Base-by-base conservation (phyloP, 2,888 invertebrate species). In the Acrocyrtus sp. region DNA sequence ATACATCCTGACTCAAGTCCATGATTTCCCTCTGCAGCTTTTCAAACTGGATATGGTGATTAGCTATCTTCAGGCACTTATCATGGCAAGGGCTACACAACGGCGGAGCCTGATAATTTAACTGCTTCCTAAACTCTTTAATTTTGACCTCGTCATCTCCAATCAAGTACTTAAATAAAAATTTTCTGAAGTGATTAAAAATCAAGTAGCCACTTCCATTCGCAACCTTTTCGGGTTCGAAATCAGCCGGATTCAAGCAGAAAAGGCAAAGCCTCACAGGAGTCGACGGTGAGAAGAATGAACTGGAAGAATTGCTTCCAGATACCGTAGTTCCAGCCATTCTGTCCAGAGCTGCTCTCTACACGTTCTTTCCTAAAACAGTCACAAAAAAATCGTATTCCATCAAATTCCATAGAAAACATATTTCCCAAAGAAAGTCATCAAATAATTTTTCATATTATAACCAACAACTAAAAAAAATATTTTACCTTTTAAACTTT, bases 111-210 rank as follows among this genome's bases (percentile, higher is more conserved):
- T 22, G 12, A 24, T 39, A 34, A 39, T 50, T 66, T 26, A 66
- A 24, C 3, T 56, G 56, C 22, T 66, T 56, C 26, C 56, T 48
- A 48, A 66, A 66, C 48, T 57, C 67, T 19, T 50, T 67, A 6
- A 67, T 67, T 17, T 67, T 67, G n/a, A 67, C 58, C 26, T 26
- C 34, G 21, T 67, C 67, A 67, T 67, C 67, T 47, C 67, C 67
- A 58, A 67, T 67, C 50, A 67, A 39, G 19, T 66, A 66, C 24
- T 67, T 67, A 57, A 57, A 67, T 8, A 67, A 34, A 57, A 67
- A 67, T 43, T 67, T 57, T 12, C 43, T 27, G 27, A 67, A 67
- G 27, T 57, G 58, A 1, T 41, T 43, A 27, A 41, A 58, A 3
- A 41, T 57, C 57, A 41, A 39, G 50, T 66, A 0, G 34, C 5